A percentile compares a stretch with the other conserved stretches of the same genome.
Evolutionary conservation across 2,888 invertebrate species (phyloP).

Genomic region (Pheosia gnoma): DNA sequence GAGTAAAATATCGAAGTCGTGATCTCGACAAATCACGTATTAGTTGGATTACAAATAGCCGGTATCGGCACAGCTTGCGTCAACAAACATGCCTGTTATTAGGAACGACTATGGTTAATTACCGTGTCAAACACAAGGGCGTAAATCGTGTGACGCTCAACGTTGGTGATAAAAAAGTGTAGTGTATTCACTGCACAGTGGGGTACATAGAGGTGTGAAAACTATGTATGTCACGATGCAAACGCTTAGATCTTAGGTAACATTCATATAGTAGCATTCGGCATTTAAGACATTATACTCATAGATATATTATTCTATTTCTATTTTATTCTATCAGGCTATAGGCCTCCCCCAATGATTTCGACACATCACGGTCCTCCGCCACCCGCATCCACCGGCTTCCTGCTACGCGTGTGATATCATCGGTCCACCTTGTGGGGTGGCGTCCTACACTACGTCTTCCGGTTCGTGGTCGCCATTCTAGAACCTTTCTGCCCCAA

Average conservation of each 20-base stretch:
- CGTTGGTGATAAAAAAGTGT: slow-evolving; percentile 29
- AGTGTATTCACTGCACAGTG: background rate
- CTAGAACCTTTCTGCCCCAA: too few species aligned
- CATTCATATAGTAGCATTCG: too few species aligned
- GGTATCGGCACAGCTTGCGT: slow-evolving; percentile 17
- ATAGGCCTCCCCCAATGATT: too few species aligned
- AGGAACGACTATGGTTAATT: slow-evolving; percentile 27
- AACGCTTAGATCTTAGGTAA: background rate
- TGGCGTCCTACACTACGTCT: too few species aligned
- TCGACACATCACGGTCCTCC: too few species aligned
- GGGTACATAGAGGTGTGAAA: background rate
- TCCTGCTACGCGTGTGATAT: too few species aligned
- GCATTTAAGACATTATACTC: too few species aligned
- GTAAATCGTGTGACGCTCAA: slow-evolving; percentile 31
- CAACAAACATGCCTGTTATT: slow-evolving; percentile 22
- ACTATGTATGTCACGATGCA: slow-evolving; percentile 9
- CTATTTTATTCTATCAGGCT: too few species aligned
- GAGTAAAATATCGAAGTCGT: slow-evolving; percentile 36
- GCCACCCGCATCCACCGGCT: too few species aligned
- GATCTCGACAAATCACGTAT: slow-evolving; percentile 32
- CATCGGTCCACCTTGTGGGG: too few species aligned
- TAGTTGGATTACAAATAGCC: slow-evolving; percentile 34
- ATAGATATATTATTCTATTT: too few species aligned
- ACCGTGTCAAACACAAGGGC: slow-evolving; percentile 35
- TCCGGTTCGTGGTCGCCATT: too few species aligned